Evolutionary conservation across 2,113 vertebrate genomes (phyloP).

Genomic region (Scartelaos histophorus): DNA sequence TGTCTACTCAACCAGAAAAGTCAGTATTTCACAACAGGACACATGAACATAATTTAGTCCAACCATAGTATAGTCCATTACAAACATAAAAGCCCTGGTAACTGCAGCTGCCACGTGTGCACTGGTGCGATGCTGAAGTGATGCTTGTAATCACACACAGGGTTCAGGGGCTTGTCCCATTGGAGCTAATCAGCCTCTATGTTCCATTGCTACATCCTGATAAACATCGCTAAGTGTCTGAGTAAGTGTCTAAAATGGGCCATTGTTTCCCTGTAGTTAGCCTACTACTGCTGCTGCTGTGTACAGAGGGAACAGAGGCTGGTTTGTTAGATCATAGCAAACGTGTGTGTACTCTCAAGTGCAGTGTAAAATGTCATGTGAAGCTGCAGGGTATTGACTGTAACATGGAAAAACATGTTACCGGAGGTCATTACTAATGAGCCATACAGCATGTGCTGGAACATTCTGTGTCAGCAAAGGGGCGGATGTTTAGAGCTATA

Average conservation of each 20-base stretch:
- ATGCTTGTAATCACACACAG: constrained; percentile 15
- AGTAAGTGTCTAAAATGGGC: constrained; percentile 1
- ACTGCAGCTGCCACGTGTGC: constrained; percentile 7
- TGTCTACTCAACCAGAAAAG: background rate
- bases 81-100: constrained; percentile 5
- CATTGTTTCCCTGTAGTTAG: constrained; percentile 1
- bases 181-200: constrained; percentile 46
- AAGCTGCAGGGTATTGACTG: constrained; percentile 37
- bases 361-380: constrained; percentile 42
- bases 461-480: constrained; percentile 8
- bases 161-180: constrained; percentile 31
- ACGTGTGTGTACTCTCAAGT: constrained; percentile 19
- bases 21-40: background rate
- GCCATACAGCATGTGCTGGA: constrained; percentile 30
- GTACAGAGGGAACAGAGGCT: constrained; percentile 1
- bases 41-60: constrained; percentile 2
- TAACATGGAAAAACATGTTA: constrained; percentile 48
- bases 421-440: constrained; percentile 51
- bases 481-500: background rate
- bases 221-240: constrained; percentile 26
- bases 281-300: background rate
- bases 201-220: constrained; percentile 27
- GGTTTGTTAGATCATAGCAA: constrained; percentile 10
- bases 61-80: background rate
- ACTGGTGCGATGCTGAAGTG: constrained; percentile 16